Base-by-base conservation (phyloP, 2,113 vertebrate species). In the Hemichromis elongatus region DNA sequence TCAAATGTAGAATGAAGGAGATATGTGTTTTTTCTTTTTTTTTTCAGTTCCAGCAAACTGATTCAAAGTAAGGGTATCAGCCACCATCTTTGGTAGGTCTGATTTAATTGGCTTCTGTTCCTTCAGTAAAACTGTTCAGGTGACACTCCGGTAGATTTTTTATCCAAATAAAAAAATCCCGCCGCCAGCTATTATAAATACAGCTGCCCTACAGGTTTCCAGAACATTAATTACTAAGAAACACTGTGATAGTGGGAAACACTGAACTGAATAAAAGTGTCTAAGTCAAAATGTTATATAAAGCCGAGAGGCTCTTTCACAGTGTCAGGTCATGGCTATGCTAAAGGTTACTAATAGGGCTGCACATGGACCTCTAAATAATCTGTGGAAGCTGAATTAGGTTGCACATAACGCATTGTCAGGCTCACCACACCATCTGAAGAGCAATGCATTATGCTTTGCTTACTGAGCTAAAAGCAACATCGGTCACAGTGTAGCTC, bases 161-260 rank as follows among this genome's bases (percentile, higher is more conserved):
- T 47, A 21, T 70, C 37, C 37, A 26, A 70, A 70, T 70, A 70
- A 70, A 45, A 68, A 40, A 0, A 42, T 0, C 66, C 24, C 26
- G 66, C 40, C 45, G 21, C 14, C 9, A 70, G 40, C 21, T 45
- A 18, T 70, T 45, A 2, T 1, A 70, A 70, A 47, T 18, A 47
- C 14, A 26, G 24, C 40, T 26, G 1, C 40, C 21, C 21, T 26
- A 47, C 14, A 70, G 47, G 14, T 70, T 47, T 70, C 9, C 14
- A 47, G 40, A 70, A 70, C 66, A 47, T 0, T 70, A 5, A 26
- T 1, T 70, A 45, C 66, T 45, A 0, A 2, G 66, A 70, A 70
- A 70, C 3, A 14, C 35, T 68, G n/a, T 7, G 35, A 68, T 3
- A 42, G 35, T 6, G 12, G 35, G 7, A 40, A 68, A 68, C 12